phyloP scores from a whole-genome alignment of 2,888 invertebrate genomes.

The Sympetrum striolatum region DNA sequence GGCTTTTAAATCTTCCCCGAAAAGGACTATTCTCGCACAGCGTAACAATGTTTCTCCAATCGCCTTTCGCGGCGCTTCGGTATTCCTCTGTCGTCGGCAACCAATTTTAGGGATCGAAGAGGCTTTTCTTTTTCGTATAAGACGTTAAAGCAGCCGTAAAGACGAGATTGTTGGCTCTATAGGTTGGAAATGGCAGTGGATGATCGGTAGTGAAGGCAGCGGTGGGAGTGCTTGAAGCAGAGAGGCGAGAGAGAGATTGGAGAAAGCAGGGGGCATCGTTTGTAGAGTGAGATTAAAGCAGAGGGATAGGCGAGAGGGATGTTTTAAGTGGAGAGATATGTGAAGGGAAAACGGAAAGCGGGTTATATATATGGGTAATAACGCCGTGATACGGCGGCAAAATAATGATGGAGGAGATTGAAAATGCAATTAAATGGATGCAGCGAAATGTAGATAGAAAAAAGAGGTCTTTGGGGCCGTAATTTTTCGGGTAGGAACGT shows the following conservation, averaged over 20 bases:
- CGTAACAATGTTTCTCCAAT: neutral
- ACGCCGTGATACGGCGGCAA: no score
- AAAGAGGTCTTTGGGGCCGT: no score
- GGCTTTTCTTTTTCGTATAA: neutral
- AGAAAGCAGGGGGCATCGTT: neutral
- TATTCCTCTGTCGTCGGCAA: slow-evolving; percentile 15
- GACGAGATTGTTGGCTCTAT: slow-evolving; percentile 4
- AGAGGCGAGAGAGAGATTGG: neutral
- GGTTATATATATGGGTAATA: neutral
- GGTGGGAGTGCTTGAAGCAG: neutral
- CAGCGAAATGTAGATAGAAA: no score
- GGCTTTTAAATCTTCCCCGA: neutral
- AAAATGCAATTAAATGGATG: no score
- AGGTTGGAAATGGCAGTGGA: neutral
- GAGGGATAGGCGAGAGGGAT: neutral
- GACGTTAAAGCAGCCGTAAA: slow-evolving; percentile 10
- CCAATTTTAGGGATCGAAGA: slow-evolving; percentile 11
- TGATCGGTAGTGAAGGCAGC: neutral
- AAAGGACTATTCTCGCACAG: neutral
- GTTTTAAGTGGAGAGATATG: neutral
- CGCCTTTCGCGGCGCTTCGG: neutral
- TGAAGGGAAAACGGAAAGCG: neutral
- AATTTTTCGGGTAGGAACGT: no score
- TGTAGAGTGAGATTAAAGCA: neutral
- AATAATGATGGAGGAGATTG: no score